Percentiles rank a stretch among this genome's conserved stretches.
phyloP scores from a whole-genome alignment of 2,888 invertebrate genomes.

The Stenoptilia bipunctidactyla region DNA sequence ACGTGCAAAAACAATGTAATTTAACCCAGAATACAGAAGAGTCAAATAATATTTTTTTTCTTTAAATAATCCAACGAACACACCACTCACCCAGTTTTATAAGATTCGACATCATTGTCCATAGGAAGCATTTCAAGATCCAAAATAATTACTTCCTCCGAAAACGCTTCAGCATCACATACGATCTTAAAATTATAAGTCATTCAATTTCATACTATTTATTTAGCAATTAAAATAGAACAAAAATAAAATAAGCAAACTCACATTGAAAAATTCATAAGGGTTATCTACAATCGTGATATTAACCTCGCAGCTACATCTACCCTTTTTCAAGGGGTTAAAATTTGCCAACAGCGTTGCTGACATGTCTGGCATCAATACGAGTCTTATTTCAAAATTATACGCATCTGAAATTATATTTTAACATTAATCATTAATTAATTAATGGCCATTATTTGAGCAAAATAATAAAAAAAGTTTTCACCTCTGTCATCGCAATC shows the following conservation, averaged over 20 bases:
- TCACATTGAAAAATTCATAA: conserved; percentile 51
- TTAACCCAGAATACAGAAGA: no score
- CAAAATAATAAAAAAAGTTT: no score
- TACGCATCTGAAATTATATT: conserved; percentile 25
- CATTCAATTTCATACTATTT: not conserved
- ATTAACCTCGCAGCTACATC: conserved; percentile 40
- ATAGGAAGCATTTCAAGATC: conserved; percentile 57
- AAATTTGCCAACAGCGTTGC: conserved; percentile 34
- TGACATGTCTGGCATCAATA: conserved; percentile 32
- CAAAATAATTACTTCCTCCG: conserved; percentile 53
- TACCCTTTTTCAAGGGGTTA: conserved; percentile 45
- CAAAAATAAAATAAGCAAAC: conserved; percentile 3
- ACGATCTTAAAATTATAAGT: conserved; percentile 33
- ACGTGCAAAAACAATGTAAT: no score
- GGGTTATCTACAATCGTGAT: conserved; percentile 47
- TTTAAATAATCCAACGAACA: conserved; percentile 6
- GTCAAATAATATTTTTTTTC: no score
- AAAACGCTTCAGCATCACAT: conserved; percentile 58
- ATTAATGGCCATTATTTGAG: no score
- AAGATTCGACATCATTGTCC: conserved; percentile 42
- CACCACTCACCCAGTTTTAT: conserved; percentile 33
- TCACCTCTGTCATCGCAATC: conserved; percentile 29
- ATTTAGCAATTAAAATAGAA: not conserved
- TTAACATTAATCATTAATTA: no score
- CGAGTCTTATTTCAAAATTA: conserved; percentile 27